Evolutionary conservation across 2,888 invertebrate genomes (phyloP), one percentile per base, ranked within the genome.

Genomic region (Habroteleia sp.): DNA sequence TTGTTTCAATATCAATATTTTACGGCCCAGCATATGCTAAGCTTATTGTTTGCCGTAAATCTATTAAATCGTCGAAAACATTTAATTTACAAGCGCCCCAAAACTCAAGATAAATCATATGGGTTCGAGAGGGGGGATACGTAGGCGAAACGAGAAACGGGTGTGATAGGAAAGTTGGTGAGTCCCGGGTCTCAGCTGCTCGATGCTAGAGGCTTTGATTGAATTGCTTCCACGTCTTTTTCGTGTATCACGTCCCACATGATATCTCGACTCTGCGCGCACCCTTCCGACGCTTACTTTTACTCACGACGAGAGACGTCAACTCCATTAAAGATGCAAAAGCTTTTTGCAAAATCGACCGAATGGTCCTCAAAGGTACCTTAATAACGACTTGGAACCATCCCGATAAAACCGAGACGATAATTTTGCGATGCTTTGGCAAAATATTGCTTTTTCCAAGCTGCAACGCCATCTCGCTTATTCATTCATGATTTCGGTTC

Each of bases 151-250:
- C 65, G 65, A 69, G 62, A 56, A 63, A 68, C 39, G 50, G 33
- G 41, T 25, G 42, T 44, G 63, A 69, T 58, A 63, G 72, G 65
- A 76, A 73, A 73, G 65, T 68, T 69, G 63, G 25, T 29, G 72
- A 68, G 63, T 68, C 62, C 44, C 31, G 41, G 72, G 85, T 82
- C 87, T 86, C 87, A 86, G 86, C 85, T 87, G 86, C 79, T 85
- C 77, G 78, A 73, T 77, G 81, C 82, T 82, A 74, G 76, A 78
- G 78, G 78, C 81, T 83, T 83, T 84, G 86, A 87, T 87, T 86
- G 86, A 87, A 88, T 87, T 84, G 86, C 85, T 81, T 82, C 80
- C 79, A 76, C 78, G 69, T 74, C 77, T 80, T 77, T 79, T 78
- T 73, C 66, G 68, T 77, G 74, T 74, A 75, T 77, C 77, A 73